Evolutionary conservation across 2,888 invertebrate species (phyloP).

Genomic region (Pseudanteris insignis): DNA sequence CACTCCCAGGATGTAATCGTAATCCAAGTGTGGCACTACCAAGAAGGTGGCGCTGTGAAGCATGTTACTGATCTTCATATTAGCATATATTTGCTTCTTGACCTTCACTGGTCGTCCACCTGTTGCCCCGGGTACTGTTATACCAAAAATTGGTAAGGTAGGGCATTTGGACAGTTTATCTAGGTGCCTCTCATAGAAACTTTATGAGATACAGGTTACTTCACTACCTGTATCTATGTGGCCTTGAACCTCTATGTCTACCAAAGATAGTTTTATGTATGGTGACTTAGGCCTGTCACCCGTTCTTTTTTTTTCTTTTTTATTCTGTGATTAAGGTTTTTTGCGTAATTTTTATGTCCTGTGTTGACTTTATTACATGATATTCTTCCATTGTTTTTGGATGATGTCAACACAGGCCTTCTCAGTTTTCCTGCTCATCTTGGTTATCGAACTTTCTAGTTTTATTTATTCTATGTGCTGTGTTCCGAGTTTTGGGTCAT

Average conservation of each 20-base stretch:
- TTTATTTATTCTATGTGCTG: too few relatives aligned
- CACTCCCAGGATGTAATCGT: not conserved
- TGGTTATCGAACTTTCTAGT: too few relatives aligned
- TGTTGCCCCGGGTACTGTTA: not conserved
- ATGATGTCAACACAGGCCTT: too few relatives aligned
- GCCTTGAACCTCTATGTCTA: not conserved
- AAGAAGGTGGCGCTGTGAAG: not conserved
- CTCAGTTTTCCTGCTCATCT: too few relatives aligned
- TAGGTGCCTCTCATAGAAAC: not conserved
- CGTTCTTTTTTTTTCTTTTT: too few relatives aligned
- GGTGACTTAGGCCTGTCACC: not conserved
- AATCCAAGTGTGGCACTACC: not conserved
- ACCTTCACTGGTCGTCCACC: slow-evolving; percentile 5
- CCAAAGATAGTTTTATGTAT: not conserved
- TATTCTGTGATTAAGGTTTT: too few relatives aligned
- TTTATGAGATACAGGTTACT: not conserved
- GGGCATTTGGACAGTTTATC: not conserved
- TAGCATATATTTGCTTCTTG: slow-evolving; percentile 2
- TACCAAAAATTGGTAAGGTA: not conserved
- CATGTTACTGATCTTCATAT: not conserved
- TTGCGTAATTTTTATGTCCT: too few relatives aligned
- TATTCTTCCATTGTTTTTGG: too few relatives aligned
- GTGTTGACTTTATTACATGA: too few relatives aligned
- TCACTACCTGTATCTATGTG: slow-evolving; percentile 5
- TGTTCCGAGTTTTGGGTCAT: too few relatives aligned